Base-by-base conservation (phyloP, 2,888 invertebrate species). In the Sclerodermus sp. region DNA sequence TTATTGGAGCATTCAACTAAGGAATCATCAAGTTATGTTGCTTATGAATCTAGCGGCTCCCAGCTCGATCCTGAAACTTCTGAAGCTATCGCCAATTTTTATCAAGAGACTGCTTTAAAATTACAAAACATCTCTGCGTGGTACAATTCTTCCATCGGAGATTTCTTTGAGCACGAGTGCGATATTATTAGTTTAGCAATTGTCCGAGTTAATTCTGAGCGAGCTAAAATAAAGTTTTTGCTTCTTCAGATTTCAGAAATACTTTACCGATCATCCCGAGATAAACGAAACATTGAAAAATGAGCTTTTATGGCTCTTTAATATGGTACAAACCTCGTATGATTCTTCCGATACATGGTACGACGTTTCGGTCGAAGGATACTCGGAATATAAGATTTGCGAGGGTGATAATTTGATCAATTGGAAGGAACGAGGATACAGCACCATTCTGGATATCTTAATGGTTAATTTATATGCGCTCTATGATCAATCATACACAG, bases 341-440 rank as follows among this genome's bases (percentile, higher is more conserved):
- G 57, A 63, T 9, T 51, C 64, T n/a, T 57, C 63, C 0, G 64
- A 68, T 31, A 29, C n/a, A 38, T 68, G 67, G 68, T 51, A 53
- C 29, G 49, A 65, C n/a, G 29, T 65, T 18, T 43, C 68, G 1
- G 14, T 23, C 1, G 34, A 29, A 5, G 14, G 9, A 1, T 16
- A 47, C 8, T 1, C 10, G 0, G 48, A 51, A 8, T 60, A 42
- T 43, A 5, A 42, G 9, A 37, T 16, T 0, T 52, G 52, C 42
- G n/a, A 43, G 0, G 71, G 71, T 9, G 66, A 67, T 47, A 46
- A 36, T 8, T 6, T 29, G 1, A 54, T 67, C 1, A 71, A 70
- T 52, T 76, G 75, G 75, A 75, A 70, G 29, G 53, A 64, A 9
- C 54, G 58, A 30, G 63, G 64, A 39, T 75, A 70, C 45, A 55